phyloP scores from a whole-genome alignment of 1,140 invertebrate genomes.

The Notospermus geniculatus region DNA sequence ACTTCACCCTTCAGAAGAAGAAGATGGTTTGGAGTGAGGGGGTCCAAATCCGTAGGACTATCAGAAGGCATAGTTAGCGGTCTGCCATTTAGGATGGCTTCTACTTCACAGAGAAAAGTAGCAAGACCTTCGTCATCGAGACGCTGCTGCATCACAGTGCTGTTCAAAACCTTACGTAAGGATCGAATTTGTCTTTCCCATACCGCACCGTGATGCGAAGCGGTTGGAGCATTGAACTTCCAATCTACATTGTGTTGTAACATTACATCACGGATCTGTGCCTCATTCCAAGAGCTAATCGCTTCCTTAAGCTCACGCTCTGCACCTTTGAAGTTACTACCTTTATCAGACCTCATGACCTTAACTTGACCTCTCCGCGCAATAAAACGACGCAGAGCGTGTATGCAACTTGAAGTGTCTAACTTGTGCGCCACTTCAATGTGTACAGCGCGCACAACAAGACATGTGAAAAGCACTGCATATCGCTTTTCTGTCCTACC shows the following conservation, averaged over 20 bases:
- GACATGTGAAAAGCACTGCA: constrained; percentile 31
- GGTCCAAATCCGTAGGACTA: not conserved
- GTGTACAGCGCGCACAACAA: constrained; percentile 25
- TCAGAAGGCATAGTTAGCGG: not conserved
- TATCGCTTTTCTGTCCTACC: constrained; percentile 26
- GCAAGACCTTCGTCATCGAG: not conserved
- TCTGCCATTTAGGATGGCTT: not conserved
- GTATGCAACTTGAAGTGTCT: constrained; percentile 26
- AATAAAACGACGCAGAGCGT: constrained; percentile 23
- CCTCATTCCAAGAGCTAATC: not conserved
- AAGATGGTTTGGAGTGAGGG: not conserved
- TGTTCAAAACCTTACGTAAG: not conserved
- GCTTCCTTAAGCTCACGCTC: constrained; percentile 10
- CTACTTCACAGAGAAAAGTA: not conserved
- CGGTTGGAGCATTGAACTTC: not conserved
- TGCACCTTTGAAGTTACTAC: constrained; percentile 20
- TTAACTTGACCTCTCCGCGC: constrained; percentile 19
- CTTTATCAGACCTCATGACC: constrained; percentile 22
- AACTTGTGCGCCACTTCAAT: constrained; percentile 26
- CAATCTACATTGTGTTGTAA: not conserved
- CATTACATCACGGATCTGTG: not conserved
- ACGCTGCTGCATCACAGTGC: not conserved
- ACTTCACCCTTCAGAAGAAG: not conserved
- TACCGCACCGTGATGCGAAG: not conserved
- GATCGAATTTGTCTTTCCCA: not conserved